These are phyloP conservation scores for Micoletzkya japonica DNA, from an alignment of 2,888 invertebrate genomes.

Conservation along the genomic window DNA sequence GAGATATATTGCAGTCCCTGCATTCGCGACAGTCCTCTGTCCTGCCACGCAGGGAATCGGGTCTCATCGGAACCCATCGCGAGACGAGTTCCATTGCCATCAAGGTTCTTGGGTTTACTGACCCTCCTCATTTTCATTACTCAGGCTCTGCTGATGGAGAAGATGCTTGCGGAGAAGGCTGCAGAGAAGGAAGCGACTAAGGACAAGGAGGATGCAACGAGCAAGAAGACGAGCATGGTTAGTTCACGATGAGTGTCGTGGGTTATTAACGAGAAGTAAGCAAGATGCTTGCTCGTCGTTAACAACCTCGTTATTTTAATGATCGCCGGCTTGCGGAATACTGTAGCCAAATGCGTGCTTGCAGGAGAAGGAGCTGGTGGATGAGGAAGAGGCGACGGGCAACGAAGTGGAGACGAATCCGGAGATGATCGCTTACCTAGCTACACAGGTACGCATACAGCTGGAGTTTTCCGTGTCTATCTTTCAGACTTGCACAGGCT, in stretches of 20 bases:
- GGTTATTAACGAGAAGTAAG: no score
- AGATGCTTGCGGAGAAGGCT: conserved; percentile 52
- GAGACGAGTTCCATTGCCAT: conserved; percentile 58
- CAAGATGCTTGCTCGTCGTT: no score
- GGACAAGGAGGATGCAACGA: conserved; percentile 48
- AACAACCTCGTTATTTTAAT: no score
- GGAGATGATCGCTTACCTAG: conserved; percentile 21
- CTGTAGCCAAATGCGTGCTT: background rate
- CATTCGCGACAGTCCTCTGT: conserved; percentile 48
- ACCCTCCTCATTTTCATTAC: background rate
- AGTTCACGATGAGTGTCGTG: background rate
- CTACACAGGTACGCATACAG: conserved; percentile 1
- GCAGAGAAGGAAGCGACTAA: conserved; percentile 57
- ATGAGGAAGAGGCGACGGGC: conserved; percentile 8
- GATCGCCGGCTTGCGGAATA: no score
- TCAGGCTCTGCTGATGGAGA: conserved; percentile 60
- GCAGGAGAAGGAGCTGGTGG: conserved; percentile 10
- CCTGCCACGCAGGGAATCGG: conserved; percentile 59
- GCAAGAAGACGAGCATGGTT: conserved; percentile 46
- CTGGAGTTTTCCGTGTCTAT: background rate
- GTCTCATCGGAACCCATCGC: conserved; percentile 56
- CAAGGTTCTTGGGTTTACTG: conserved; percentile 34
- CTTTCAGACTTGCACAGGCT: no score
- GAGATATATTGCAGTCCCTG: conserved; percentile 40
- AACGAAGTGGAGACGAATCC: conserved; percentile 18